Evolutionary conservation across 2,113 vertebrate genomes (phyloP).

Genomic region (Bothrops jararaca): DNA sequence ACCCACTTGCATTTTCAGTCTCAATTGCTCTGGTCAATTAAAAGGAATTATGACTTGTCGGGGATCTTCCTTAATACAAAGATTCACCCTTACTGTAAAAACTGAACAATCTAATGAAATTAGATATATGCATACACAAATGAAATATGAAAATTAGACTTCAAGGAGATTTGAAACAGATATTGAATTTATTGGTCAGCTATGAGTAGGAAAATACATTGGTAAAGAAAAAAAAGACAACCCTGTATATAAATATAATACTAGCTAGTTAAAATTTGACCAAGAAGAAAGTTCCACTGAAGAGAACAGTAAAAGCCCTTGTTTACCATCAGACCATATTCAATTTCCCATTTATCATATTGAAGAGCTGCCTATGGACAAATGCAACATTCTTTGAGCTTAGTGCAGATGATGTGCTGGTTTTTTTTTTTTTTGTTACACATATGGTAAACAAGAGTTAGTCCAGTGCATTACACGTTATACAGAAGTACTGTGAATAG

Average conservation of each 20-base stretch:
- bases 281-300: conserved; percentile 87
- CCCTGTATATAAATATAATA: conserved; percentile 94
- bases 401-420: conserved; percentile 97
- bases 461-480: conserved; percentile 95
- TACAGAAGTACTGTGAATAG: conserved; percentile 77
- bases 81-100: not conserved
- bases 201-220: conserved; percentile 99
- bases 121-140: not conserved
- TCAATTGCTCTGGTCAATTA: not conserved
- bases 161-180: conserved; percentile 88
- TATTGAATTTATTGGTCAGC: conserved; percentile 98
- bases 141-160: conserved; percentile 76
- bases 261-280: conserved; percentile 90
- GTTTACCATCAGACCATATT: conserved; percentile 93
- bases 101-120: not conserved
- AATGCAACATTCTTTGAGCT: conserved; percentile 88
- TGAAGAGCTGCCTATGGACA: conserved; percentile 93
- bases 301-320: conserved; percentile 91
- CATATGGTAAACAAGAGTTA: conserved; percentile 98
- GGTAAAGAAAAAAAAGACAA: conserved; percentile 95
- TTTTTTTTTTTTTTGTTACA: conserved; percentile 77
- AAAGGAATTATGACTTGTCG: not conserved
- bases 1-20: not conserved
- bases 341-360: conserved; percentile 85
- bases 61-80: not conserved